Percentiles rank a stretch among this genome's conserved stretches.
Evolutionary conservation across 2,888 invertebrate genomes (phyloP).

Genomic region (Mythimna impura): DNA sequence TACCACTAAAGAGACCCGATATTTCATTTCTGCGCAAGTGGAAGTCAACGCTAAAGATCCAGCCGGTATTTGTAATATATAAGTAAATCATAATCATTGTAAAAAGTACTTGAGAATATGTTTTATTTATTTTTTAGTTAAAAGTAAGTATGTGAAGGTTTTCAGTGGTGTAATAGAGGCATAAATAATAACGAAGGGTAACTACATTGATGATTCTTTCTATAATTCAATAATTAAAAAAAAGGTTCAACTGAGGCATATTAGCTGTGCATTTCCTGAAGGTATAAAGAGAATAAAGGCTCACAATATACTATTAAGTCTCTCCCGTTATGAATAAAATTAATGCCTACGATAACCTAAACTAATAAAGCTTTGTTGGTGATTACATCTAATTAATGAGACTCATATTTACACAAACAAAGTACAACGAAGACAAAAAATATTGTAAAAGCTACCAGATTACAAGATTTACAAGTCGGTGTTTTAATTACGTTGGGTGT

Average conservation of each 20-base stretch:
- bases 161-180: not conserved
- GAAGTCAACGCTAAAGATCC: no score
- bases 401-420: slow-evolving; percentile 74
- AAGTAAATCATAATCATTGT: not conserved
- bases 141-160: not conserved
- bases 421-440: slow-evolving; percentile 45
- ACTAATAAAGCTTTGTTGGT: slow-evolving; percentile 88
- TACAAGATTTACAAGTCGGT: slow-evolving; percentile 26
- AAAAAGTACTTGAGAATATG: slow-evolving; percentile 10
- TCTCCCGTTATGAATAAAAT: slow-evolving; percentile 55
- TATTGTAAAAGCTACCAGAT: slow-evolving; percentile 36
- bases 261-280: slow-evolving; percentile 5
- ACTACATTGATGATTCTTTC: slow-evolving; percentile 8
- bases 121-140: not conserved
- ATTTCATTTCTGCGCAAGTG: no score
- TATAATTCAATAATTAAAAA: not conserved
- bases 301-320: slow-evolving; percentile 57
- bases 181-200: slow-evolving; percentile 13
- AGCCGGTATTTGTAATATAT: no score
- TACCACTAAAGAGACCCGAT: no score
- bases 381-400: slow-evolving; percentile 77
- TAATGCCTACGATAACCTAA: slow-evolving; percentile 70
- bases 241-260: slow-evolving; percentile 9
- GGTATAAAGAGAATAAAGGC: slow-evolving; percentile 25
- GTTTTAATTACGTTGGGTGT: slow-evolving; percentile 13